phyloP scores from a whole-genome alignment of 1,140 invertebrate species.

The Matsumurasca onukii region DNA sequence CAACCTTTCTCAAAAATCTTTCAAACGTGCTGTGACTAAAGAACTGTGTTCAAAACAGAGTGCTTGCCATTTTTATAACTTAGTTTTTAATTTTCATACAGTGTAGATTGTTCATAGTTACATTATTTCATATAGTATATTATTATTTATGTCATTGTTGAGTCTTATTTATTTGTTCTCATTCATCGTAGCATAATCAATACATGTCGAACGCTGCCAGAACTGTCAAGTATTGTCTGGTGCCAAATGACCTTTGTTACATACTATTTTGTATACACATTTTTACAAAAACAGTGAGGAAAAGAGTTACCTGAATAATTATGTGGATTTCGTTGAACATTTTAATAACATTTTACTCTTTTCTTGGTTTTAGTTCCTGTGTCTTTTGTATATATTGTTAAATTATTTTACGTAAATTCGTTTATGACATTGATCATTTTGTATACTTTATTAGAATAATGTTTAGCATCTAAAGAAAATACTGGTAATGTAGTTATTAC shows the following conservation, averaged over 20 bases:
- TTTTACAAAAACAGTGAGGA: not conserved
- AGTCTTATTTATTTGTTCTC: conserved; percentile 21
- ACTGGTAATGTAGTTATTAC: not conserved
- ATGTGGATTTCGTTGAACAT: not conserved
- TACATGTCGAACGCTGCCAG: conserved; percentile 4
- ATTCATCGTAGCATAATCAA: not conserved
- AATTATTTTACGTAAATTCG: conserved; percentile 5
- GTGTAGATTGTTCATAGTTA: conserved; percentile 15
- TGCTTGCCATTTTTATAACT: conserved; percentile 28
- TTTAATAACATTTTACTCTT: not conserved
- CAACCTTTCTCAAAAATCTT: too few relatives aligned
- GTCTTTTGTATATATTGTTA: conserved; percentile 12
- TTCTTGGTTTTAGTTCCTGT: conserved; percentile 23
- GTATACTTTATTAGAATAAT: not conserved
- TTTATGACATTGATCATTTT: not conserved
- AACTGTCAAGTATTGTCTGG: not conserved
- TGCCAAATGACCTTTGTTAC: not conserved
- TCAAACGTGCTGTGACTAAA: conserved; percentile 10
- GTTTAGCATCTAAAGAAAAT: not conserved
- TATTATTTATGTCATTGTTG: conserved; percentile 24
- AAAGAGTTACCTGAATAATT: conserved; percentile 6
- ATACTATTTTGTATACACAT: not conserved
- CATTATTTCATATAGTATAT: conserved; percentile 1
- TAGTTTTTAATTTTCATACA: not conserved
- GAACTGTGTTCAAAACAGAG: conserved; percentile 25